Evolutionary conservation across 2,888 invertebrate genomes (phyloP).

Genomic region (Melanchra persicariae): DNA sequence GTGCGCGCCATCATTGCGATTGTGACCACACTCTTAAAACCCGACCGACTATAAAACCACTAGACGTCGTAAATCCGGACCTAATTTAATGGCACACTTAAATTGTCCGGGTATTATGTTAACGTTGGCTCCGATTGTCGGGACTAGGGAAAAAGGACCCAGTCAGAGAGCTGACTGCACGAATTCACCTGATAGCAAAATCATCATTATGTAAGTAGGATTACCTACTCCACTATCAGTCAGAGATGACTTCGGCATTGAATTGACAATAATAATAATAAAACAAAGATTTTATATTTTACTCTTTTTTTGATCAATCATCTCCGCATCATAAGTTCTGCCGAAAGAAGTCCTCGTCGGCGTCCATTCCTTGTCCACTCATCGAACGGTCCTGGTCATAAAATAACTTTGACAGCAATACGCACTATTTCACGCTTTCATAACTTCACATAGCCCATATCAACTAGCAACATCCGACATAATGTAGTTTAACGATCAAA

Average conservation of each 20-base stretch:
- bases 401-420: not conserved
- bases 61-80: slow-evolving; percentile 60
- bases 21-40: slow-evolving; percentile 60
- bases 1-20: slow-evolving; percentile 48
- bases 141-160: not conserved
- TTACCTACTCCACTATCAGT: not conserved
- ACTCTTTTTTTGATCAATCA: not conserved
- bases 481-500: slow-evolving; percentile 31
- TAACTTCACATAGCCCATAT: not conserved
- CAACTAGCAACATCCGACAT: slow-evolving; percentile 10
- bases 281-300: not conserved
- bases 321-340: not conserved
- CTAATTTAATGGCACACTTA: slow-evolving; percentile 64
- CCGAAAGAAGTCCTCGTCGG: not conserved
- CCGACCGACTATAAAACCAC: slow-evolving; percentile 62
- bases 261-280: not conserved
- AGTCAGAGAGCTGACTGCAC: not conserved
- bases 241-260: not conserved
- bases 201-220: too few relatives aligned
- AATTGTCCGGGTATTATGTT: slow-evolving; percentile 54
- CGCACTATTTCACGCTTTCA: not conserved
- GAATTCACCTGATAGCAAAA: not conserved
- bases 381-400: not conserved
- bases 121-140: slow-evolving; percentile 46
- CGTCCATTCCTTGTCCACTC: too few relatives aligned